phyloP scores from a whole-genome alignment of 2,888 invertebrate species.

The Plutella xylostella region DNA sequence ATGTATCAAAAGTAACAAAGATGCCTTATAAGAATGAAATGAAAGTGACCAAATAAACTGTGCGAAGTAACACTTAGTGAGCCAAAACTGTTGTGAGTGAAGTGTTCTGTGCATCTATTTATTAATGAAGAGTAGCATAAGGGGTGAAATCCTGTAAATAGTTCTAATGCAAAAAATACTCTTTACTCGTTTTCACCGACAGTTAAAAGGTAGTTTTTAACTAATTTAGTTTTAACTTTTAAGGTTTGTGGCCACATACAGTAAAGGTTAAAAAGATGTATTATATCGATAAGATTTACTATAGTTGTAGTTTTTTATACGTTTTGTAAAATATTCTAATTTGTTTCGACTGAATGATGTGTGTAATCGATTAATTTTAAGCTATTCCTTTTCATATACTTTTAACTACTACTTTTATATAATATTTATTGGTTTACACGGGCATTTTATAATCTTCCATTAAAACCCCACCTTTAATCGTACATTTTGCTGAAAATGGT shows the following conservation, averaged over 20 bases:
- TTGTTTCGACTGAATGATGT: slow-evolving; percentile 37
- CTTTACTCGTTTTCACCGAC: slow-evolving; percentile 65
- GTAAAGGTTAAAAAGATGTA: slow-evolving; percentile 21
- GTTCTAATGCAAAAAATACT: slow-evolving; percentile 29
- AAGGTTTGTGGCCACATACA: slow-evolving; percentile 32
- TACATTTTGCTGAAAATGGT: neutral
- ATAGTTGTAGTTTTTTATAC: slow-evolving; percentile 20
- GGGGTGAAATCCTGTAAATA: slow-evolving; percentile 64
- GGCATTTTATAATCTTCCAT: neutral
- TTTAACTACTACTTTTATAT: slow-evolving; percentile 12
- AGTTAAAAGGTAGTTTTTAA: slow-evolving; percentile 4
- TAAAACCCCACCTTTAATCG: neutral
- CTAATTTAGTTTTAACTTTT: slow-evolving; percentile 21
- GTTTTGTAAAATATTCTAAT: slow-evolving; percentile 28
- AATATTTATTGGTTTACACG: slow-evolving; percentile 10
- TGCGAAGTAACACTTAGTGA: neutral
- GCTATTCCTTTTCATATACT: no score
- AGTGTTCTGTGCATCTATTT: slow-evolving; percentile 22
- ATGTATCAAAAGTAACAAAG: slow-evolving; percentile 77
- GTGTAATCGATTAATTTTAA: no score
- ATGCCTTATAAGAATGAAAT: slow-evolving; percentile 35
- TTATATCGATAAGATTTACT: slow-evolving; percentile 1
- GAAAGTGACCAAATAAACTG: slow-evolving; percentile 7
- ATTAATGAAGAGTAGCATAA: slow-evolving; percentile 24
- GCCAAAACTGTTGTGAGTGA: neutral